Conservation (phyloP, 2,113 vertebrate genomes). For the Sciurus niger region DNA sequence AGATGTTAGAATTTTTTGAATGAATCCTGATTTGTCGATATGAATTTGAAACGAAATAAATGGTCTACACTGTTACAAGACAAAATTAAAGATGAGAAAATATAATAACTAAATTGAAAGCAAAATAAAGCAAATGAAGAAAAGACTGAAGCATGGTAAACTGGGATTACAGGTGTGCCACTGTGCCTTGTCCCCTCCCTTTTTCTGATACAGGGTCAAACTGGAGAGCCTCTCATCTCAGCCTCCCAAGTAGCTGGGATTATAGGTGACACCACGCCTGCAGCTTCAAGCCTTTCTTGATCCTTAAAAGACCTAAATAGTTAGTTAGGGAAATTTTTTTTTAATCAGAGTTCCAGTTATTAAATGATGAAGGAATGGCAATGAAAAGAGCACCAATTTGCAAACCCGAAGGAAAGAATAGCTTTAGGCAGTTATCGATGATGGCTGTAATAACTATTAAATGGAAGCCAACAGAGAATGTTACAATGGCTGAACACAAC, state of each 20-base stretch:
- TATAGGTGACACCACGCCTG: too few relatives aligned
- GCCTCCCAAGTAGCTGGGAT: too few relatives aligned
- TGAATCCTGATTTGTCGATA: neutral
- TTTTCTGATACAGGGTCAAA: too few relatives aligned
- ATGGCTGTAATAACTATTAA: neutral
- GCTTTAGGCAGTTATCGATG: neutral
- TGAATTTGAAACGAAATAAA: neutral
- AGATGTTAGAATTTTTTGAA: neutral
- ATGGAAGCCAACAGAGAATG: neutral
- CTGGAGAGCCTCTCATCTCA: too few relatives aligned
- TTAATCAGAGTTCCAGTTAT: neutral
- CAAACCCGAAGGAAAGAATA: neutral
- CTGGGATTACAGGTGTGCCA: too few relatives aligned
- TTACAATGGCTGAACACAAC: neutral
- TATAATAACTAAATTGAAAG: neutral
- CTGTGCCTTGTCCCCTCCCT: too few relatives aligned
- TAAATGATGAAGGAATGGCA: neutral
- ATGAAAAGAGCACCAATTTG: neutral
- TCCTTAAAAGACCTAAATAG: neutral
- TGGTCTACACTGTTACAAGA: neutral
- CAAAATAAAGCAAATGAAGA: slow-evolving; percentile 6
- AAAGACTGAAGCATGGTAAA: neutral
- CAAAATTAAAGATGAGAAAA: neutral
- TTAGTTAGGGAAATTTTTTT: neutral
- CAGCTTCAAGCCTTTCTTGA: neutral